phyloP scores from a whole-genome alignment of 2,113 vertebrate genomes.

The Marmota monax region DNA sequence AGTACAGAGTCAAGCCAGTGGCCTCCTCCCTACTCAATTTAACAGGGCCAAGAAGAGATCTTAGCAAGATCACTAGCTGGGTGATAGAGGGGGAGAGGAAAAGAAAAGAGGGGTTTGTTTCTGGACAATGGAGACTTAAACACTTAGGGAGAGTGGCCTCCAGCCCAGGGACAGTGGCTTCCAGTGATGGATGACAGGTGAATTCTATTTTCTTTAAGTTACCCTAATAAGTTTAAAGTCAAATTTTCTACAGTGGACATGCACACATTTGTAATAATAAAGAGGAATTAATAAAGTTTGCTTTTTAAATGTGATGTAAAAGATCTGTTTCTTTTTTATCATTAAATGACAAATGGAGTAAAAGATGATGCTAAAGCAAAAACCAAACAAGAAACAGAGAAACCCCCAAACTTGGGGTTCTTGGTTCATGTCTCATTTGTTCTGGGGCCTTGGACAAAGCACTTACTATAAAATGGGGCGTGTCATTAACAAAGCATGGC shows the following conservation, averaged over 20 bases:
- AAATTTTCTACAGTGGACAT: not conserved
- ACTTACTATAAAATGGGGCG: not conserved
- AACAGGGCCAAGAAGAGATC: not conserved
- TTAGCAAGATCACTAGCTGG: not conserved
- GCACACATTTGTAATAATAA: not conserved
- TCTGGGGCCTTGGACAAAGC: not conserved
- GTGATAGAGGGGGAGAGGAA: too few species aligned
- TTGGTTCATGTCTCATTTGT: not conserved
- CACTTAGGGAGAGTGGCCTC: not conserved
- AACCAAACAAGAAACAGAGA: not conserved
- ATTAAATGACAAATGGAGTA: not conserved
- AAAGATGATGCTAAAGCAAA: not conserved
- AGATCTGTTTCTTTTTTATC: not conserved
- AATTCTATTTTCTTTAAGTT: not conserved
- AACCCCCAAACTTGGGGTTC: not conserved
- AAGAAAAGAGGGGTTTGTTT: not conserved
- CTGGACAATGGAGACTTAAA: not conserved
- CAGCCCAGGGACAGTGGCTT: not conserved
- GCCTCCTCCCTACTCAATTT: not conserved
- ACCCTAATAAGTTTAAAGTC: not conserved
- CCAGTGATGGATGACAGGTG: not conserved
- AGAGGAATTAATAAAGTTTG: not conserved
- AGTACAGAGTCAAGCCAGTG: not conserved
- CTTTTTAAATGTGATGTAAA: not conserved
- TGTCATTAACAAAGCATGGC: not conserved